A percentile compares a stretch with the other conserved stretches of the same genome.
Conservation (phyloP, 2,888 invertebrate genomes). For the Axea sp. region DNA sequence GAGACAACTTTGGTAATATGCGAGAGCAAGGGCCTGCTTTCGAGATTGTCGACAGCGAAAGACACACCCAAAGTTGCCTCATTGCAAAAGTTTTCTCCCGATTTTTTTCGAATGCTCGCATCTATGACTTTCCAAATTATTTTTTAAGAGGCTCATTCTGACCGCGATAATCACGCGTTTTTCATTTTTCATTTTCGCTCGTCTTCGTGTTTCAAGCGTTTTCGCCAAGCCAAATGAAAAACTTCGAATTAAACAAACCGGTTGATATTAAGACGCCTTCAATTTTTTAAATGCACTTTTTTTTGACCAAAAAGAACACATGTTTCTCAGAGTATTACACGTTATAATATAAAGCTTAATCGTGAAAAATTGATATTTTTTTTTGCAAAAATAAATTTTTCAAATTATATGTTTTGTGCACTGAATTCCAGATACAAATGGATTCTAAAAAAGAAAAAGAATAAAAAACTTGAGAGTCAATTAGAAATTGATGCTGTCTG, state of each 20-base stretch:
- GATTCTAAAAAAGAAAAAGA: too few species aligned
- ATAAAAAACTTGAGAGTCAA: too few species aligned
- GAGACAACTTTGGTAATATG: conserved; percentile 78
- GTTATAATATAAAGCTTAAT: too few species aligned
- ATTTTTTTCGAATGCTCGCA: conserved; percentile 43
- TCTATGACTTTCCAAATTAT: conserved; percentile 73
- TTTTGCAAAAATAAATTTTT: too few species aligned
- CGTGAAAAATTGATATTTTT: too few species aligned
- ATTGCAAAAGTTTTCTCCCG: conserved; percentile 75
- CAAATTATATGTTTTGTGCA: too few species aligned
- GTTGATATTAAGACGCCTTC: conserved; percentile 15
- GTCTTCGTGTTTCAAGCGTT: conserved; percentile 47
- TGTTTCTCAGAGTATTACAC: too few species aligned
- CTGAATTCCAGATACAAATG: too few species aligned
- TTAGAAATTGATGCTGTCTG: too few species aligned
- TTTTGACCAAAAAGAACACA: not conserved
- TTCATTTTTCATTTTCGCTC: conserved; percentile 53
- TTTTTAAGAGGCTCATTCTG: conserved; percentile 70
- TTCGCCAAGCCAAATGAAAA: conserved; percentile 33
- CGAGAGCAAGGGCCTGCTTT: conserved; percentile 67
- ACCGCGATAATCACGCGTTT: conserved; percentile 61
- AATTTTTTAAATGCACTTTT: too few species aligned
- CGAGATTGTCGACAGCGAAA: conserved; percentile 73
- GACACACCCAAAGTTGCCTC: conserved; percentile 79
- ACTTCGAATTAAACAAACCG: conserved; percentile 31